Percentiles rank a stretch among this genome's conserved stretches.
These are phyloP conservation scores for Cathartes aura DNA, from an alignment of 2,113 vertebrate genomes.

Conservation along the genomic window DNA sequence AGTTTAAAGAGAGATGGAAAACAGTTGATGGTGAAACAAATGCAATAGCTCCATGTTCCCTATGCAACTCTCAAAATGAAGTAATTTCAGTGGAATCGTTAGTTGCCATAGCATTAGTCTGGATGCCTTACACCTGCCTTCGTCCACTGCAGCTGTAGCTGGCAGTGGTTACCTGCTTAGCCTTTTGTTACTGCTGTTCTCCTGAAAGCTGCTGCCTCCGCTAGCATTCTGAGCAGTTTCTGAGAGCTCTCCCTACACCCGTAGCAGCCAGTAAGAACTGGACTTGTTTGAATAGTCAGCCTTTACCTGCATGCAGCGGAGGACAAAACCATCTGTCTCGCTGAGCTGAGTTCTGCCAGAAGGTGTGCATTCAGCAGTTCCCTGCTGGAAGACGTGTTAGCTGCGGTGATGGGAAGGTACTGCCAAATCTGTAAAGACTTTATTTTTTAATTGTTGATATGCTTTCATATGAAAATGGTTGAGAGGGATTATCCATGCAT, in stretches of 20 bases:
- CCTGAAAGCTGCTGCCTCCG: neutral
- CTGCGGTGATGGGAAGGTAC: neutral
- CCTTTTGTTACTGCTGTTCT: neutral
- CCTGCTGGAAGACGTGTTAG: neutral
- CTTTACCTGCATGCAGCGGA: neutral
- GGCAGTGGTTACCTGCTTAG: neutral
- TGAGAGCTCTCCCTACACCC: neutral
- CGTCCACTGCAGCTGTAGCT: neutral
- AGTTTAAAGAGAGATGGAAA: neutral
- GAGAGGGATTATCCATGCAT: neutral
- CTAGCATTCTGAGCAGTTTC: neutral
- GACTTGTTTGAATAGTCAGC: neutral
- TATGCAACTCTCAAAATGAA: neutral
- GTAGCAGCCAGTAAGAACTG: neutral
- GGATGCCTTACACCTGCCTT: neutral
- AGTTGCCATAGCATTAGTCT: neutral
- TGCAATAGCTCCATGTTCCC: neutral
- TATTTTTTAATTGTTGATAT: neutral
- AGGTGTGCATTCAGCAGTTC: neutral
- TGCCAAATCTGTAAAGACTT: neutral
- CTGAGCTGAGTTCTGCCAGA: neutral
- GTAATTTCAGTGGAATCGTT: neutral
- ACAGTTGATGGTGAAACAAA: neutral
- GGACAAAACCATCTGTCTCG: rapidly evolving
- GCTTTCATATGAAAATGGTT: neutral